phyloP scores from a whole-genome alignment of 1,140 invertebrate genomes.

The Piezodorus guildinii region DNA sequence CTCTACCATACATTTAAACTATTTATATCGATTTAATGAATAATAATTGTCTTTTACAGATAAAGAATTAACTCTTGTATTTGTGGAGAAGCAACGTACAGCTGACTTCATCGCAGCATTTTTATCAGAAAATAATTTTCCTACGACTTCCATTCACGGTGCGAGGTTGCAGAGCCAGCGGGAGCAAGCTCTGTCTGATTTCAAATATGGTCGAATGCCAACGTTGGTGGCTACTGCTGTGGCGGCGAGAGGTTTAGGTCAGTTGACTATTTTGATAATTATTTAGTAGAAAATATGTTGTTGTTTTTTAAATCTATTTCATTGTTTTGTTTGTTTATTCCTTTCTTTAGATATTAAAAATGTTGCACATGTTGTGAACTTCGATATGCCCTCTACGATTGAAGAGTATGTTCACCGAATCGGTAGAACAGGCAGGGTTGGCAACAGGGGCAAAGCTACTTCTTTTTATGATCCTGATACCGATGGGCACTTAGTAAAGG shows the following conservation, averaged over 20 bases:
- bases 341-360: slow-evolving; percentile 56
- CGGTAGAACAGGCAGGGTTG: slow-evolving; percentile 85
- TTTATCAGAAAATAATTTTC: slow-evolving; percentile 53
- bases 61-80: slow-evolving; percentile 59
- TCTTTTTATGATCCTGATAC: slow-evolving; percentile 65
- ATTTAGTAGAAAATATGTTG: slow-evolving; percentile 40
- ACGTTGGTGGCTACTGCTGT: slow-evolving; percentile 90
- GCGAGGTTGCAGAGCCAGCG: slow-evolving; percentile 80
- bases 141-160: slow-evolving; percentile 84
- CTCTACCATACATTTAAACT: no score
- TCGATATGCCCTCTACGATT: slow-evolving; percentile 73
- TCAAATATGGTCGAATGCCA: slow-evolving; percentile 56
- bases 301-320: slow-evolving; percentile 31
- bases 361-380: slow-evolving; percentile 83
- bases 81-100: slow-evolving; percentile 78
- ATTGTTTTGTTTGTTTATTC: background rate
- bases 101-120: slow-evolving; percentile 78
- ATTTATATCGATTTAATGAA: no score
- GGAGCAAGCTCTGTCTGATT: slow-evolving; percentile 75
- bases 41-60: slow-evolving; percentile 25
- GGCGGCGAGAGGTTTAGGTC: slow-evolving; percentile 72
- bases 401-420: slow-evolving; percentile 94
- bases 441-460: slow-evolving; percentile 78
- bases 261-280: slow-evolving; percentile 20
- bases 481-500: slow-evolving; percentile 47